Evolutionary conservation across 2,113 vertebrate species (phyloP), one percentile per base, ranked within the genome.

Genomic region (Phoenicopterus ruber): DNA sequence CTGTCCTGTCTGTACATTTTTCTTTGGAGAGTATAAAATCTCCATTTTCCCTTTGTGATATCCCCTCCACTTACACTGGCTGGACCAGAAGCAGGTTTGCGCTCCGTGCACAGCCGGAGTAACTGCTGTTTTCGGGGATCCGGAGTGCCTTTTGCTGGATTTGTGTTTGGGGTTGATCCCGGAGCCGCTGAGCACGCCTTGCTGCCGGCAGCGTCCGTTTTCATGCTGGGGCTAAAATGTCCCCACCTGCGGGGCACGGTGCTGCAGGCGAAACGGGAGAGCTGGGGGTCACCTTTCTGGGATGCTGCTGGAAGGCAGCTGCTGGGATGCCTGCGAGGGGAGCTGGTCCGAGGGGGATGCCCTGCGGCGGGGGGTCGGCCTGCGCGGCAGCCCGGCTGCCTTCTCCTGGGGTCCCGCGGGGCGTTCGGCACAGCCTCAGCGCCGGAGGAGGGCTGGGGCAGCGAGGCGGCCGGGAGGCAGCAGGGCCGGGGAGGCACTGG

Each of bases 41-140:
- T 47, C 66, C 19, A 3, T 32, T 82, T 91, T 79, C 44, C 1
- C 47, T 66, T 15, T 25, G 31, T 6, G 13, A 20, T 22, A 9
- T 32, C 50, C 73, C 66, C 78, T 50, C 7, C 46, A 3, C 6
- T 10, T 10, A 0, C 61, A 1, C 26, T 4, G 17, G 17, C 79
- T 3, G 6, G 61, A 4, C 22, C 66, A 25, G 66, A n/a, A 22
- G 61, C 47, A 12, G 47, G 46, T 54, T 74, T 18, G 11, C 12
- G 1, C 38, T 8, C 86, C 0, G 0, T 1, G 4, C 52, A 2
- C 42, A 11, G 65, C 44, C 1, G 0, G n/a, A 10, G 4, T 20
- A 3, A 0, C 4, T 34, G 79, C 34, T 62, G 55, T 1, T 12
- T 8, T 1, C 2, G 5, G 90, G 46, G 49, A n/a, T 26, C 3